A percentile compares a stretch with the other conserved stretches of the same genome.
Conservation (phyloP, 2,797 vertebrate genomes). For the Parotocinclus haroldoi region DNA sequence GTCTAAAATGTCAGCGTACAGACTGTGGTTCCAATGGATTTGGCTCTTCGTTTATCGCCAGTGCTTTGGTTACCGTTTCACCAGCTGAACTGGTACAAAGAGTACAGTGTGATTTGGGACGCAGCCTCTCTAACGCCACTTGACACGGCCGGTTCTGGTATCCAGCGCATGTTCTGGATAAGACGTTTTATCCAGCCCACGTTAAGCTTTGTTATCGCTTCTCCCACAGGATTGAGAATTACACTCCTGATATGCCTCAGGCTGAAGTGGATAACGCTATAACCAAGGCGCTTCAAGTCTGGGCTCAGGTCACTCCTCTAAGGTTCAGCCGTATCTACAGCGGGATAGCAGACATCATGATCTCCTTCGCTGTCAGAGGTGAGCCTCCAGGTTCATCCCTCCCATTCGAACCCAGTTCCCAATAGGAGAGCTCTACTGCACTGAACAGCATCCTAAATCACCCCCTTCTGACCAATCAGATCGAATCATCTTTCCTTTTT, state of each 20-base stretch:
- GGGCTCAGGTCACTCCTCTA: conserved; percentile 84
- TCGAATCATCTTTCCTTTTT: background rate
- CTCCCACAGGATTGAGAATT: conserved; percentile 78
- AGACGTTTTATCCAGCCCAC: no score
- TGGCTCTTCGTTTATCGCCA: no score
- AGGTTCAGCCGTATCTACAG: conserved; percentile 74
- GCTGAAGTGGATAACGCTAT: conserved; percentile 82
- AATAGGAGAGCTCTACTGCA: no score
- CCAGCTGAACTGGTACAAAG: no score
- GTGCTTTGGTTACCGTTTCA: background rate
- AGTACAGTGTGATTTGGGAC: background rate
- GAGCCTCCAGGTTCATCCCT: conserved; percentile 42
- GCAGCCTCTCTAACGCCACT: no score
- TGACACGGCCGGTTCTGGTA: no score
- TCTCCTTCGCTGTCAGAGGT: conserved; percentile 81
- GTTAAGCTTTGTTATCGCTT: no score
- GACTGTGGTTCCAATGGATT: no score
- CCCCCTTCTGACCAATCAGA: no score
- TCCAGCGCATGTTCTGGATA: no score
- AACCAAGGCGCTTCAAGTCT: conserved; percentile 77
- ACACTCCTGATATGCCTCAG: conserved; percentile 83
- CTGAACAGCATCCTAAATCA: no score
- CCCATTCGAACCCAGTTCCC: background rate
- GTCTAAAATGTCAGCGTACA: no score
- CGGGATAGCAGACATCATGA: conserved; percentile 85